Base-by-base conservation (phyloP, 2,113 vertebrate species). In the Nipponia nippon region DNA sequence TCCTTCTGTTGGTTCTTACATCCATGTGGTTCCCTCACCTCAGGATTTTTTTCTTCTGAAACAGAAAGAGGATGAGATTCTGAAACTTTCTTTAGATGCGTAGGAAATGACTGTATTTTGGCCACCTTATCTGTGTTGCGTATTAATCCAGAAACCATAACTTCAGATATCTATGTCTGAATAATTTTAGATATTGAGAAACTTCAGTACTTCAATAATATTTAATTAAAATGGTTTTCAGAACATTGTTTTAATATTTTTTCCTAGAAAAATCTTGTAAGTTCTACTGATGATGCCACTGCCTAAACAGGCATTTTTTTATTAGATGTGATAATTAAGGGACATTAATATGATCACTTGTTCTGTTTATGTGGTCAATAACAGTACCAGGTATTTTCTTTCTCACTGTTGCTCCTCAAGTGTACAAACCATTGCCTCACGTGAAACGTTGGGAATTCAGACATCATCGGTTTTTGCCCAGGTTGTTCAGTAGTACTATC, bases 401-500 rank as follows among this genome's bases (percentile, higher is more conserved):
- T 34, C 27, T 56, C 21, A 13, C 8, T 50, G 10, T 56, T 53
- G 25, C 32, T 72, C 14, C 55, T 56, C 11, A 38, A 38, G 27
- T 70, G 26, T 61, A 26, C 7, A 12, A 66, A 42, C 21, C 7
- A 5, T 38, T 79, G 3, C 12, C 11, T 80, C 10, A 7, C 13
- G 11, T 15, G 13, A 53, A 6, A 0, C 0, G 1, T 1, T 61
- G n/a, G 55, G 32, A 62, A 78, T 65, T 82, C 22, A 52, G 25
- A 13, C 27, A 10, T 34, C 6, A 2, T 29, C 25, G 21, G 34
- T 11, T 82, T 66, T 84, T 63, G 16, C 29, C 4, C 34, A 55
- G 26, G 23, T 77, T 82, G 21, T 42, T 56, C 18, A n/a, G n/a
- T 59, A 50, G 22, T 44, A 21, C 30, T 78, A 6, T 49, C 30